Conservation (phyloP, 2,113 vertebrate genomes). For the Pomatostomus ruficeps region DNA sequence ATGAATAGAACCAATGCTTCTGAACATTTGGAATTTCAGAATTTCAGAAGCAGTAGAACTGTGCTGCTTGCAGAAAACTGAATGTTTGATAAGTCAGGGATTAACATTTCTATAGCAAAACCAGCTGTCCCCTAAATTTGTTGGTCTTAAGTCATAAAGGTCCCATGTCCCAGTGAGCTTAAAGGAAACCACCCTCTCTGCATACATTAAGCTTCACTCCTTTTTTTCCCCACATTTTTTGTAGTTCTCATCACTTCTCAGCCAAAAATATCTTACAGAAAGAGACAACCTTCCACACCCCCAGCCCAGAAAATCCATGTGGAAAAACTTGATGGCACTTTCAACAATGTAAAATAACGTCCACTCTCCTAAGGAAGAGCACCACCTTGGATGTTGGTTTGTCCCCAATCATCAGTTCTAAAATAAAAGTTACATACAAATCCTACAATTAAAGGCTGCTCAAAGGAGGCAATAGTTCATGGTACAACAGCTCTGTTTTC, state of each 20-base stretch:
- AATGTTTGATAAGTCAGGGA: not conserved
- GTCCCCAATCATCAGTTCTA: not conserved
- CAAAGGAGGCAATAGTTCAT: not conserved
- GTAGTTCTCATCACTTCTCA: not conserved
- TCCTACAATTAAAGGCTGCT: not conserved
- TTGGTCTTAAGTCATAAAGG: not conserved
- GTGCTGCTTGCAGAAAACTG: not conserved
- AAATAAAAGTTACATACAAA: not conserved
- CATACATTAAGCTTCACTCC: not conserved
- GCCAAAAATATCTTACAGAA: not conserved
- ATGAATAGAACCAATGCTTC: not conserved
- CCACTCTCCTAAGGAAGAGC: not conserved
- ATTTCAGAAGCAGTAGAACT: not conserved
- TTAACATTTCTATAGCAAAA: not conserved
- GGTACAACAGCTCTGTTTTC: not conserved
- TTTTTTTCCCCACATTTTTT: not conserved
- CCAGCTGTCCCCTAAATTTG: not conserved
- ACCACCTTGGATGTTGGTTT: not conserved
- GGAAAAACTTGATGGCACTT: not conserved
- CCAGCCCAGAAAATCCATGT: not conserved
- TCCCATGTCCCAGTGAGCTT: not conserved
- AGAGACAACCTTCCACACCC: not conserved
- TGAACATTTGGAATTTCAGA: rapidly evolving
- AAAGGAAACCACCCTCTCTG: not conserved
- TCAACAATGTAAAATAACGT: not conserved